Evolutionary conservation across 2,888 invertebrate genomes (phyloP), one percentile per base, ranked within the genome.

Genomic region (Mimachlamys varia): DNA sequence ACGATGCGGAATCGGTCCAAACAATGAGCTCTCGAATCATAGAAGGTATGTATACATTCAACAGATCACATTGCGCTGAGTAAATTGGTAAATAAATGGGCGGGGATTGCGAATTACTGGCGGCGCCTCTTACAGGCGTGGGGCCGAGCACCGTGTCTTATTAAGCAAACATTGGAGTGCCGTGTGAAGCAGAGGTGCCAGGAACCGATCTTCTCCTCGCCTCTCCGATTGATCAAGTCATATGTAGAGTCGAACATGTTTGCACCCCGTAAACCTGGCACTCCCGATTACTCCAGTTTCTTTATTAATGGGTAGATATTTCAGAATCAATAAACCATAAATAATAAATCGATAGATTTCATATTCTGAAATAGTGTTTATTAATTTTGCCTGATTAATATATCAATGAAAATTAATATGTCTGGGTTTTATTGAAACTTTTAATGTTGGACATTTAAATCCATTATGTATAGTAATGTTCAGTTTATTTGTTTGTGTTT

Each of bases 1-100:
- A 93, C 49, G 93, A 90, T 87, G 91, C 93, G 53, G 93, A 93
- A 88, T 93, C 93, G 0, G 88, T 91, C n/a, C 93, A 93, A 19
- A 92, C 93, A 37, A 76, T 76, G 76, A 76, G 76, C 76, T 76
- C 76, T 76, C 76, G 76, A 76, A 76, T 93, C 19, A 91, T 92
- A 89, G 90, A 92, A 89, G 93, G 93, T 93, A 90, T 89, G 89
- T 89, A 88, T 76, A 76, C 76, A 76, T 76, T 76, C 76, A 76
- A 76, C 76, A 76, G 76, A 76, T 76, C 76, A 33, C 76, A 76
- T 76, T 76, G 76, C 76, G 13, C 17, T 76, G 33, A 90, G 90
- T 90, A 89, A 89, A 58, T 89, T 17, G 58, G 90, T 91, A 91
- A 90, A 91, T 89, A 91, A 53, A 87, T 88, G 89, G 90, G 89